Evolutionary conservation across 2,113 vertebrate genomes (phyloP), one percentile per base, ranked within the genome.

Genomic region (Gila orcuttii): DNA sequence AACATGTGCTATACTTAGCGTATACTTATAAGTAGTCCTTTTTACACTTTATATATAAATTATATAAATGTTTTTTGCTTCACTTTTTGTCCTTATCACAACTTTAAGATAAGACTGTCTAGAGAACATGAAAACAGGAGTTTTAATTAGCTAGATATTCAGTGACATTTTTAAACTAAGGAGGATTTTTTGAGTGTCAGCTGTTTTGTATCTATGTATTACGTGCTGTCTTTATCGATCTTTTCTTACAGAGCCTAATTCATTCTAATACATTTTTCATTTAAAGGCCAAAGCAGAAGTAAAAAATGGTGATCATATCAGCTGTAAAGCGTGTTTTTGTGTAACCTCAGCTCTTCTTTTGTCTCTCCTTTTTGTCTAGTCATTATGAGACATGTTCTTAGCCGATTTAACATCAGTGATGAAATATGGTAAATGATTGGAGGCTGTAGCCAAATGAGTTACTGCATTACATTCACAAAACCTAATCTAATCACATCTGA

Each of bases 401-500:
- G 60, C 23, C 0, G 68, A 83, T 73, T 57, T 42, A 50, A 83
- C 68, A 73, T 83, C 23, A 39, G 21, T 39, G 47, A 73, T 55
- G n/a, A 71, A 59, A 59, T 73, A 36, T 21, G 31, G 81, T 83
- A 83, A 83, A 83, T 83, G 66, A 83, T 82, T 82, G n/a, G 64
- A 69, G 64, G 10, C 9, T 69, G 64, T 13, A 9, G 19, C 59
- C 15, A 64, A 50, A 81, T 81, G 7, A 68, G 64, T 83, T 73
- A 83, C 81, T 69, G 9, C 25, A 77, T 52, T 28, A 55, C 4
- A 77, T 77, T 77, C n/a, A 17, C 45, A 55, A 55, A 31, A 25
- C 15, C 3, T 55, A 13, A 76, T 28, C 28, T 28, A 55, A 77
- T 6, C 7, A 52, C 75, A 77, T 21, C 3, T 31, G 17, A 77